Percentiles rank a stretch among this genome's conserved stretches.
Evolutionary conservation across 2,797 vertebrate species (phyloP).

Genomic region (Etheostoma perlongum): DNA sequence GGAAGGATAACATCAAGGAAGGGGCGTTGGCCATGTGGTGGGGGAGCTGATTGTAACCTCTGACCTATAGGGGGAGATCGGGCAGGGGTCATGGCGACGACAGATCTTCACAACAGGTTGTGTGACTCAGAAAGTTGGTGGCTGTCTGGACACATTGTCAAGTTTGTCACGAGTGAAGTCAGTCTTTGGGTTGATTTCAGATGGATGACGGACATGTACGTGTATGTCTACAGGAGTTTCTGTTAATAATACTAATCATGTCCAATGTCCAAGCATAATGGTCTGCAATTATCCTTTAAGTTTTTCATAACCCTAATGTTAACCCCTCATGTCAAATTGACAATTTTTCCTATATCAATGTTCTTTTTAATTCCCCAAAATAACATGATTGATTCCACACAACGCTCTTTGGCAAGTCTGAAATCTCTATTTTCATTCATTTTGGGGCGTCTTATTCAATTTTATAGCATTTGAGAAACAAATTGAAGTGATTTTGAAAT

Average conservation of each 20-base stretch:
- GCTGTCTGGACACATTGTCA: neutral
- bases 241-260: neutral
- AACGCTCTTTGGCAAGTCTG: too few relatives aligned
- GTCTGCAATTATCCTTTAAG: too few relatives aligned
- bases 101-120: neutral
- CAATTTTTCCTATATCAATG: too few relatives aligned
- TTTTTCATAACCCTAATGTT: too few relatives aligned
- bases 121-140: neutral
- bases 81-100: neutral
- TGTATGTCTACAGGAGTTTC: neutral
- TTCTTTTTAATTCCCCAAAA: too few relatives aligned
- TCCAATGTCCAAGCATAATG: neutral
- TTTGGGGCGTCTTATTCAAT: too few relatives aligned
- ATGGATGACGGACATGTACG: neutral
- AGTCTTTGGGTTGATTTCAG: slow-evolving; percentile 1
- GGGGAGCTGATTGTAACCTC: slow-evolving; percentile 28
- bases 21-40: neutral
- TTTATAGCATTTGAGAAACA: too few relatives aligned
- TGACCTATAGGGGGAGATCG: neutral
- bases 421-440: too few relatives aligned
- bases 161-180: neutral
- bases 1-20: neutral
- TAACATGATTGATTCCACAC: too few relatives aligned
- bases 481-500: too few relatives aligned
- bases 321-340: too few relatives aligned